Percentiles rank a stretch among this genome's conserved stretches.
phyloP scores from a whole-genome alignment of 1,140 invertebrate species.

The Plodia interpunctella region DNA sequence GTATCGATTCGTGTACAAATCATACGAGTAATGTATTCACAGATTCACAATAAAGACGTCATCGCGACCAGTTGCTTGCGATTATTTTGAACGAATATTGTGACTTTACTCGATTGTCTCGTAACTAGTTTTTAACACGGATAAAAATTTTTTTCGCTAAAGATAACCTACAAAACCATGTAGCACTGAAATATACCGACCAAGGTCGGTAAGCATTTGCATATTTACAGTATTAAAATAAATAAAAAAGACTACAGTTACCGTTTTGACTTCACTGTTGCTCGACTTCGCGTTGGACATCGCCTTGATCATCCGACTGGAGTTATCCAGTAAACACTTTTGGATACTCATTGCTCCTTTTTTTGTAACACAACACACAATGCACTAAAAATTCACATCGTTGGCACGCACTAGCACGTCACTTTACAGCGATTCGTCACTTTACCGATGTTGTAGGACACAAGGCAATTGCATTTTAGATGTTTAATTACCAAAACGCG shows the following conservation, averaged over 20 bases:
- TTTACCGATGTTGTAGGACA: constrained; percentile 31
- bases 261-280: constrained; percentile 65
- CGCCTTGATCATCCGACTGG: constrained; percentile 72
- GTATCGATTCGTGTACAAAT: constrained; percentile 2
- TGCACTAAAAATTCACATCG: constrained; percentile 53
- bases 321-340: constrained; percentile 73
- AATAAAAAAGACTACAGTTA: constrained; percentile 30
- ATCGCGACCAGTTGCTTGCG: background rate
- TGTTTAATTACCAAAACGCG: constrained; percentile 30
- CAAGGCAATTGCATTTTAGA: constrained; percentile 48
- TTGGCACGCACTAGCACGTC: constrained; percentile 43
- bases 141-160: background rate
- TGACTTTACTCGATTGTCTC: background rate
- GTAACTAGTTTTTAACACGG: constrained; percentile 23
- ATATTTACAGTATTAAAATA: background rate
- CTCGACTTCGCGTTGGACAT: constrained; percentile 68
- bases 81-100: background rate
- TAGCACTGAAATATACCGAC: constrained; percentile 2
- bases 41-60: background rate
- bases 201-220: constrained; percentile 19
- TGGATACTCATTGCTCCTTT: constrained; percentile 68
- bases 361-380: constrained; percentile 32
- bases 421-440: constrained; percentile 32
- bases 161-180: background rate
- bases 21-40: background rate